These are phyloP conservation scores for Drosophila cardini DNA, from an alignment of 1,140 invertebrate genomes.

Conservation along the genomic window DNA sequence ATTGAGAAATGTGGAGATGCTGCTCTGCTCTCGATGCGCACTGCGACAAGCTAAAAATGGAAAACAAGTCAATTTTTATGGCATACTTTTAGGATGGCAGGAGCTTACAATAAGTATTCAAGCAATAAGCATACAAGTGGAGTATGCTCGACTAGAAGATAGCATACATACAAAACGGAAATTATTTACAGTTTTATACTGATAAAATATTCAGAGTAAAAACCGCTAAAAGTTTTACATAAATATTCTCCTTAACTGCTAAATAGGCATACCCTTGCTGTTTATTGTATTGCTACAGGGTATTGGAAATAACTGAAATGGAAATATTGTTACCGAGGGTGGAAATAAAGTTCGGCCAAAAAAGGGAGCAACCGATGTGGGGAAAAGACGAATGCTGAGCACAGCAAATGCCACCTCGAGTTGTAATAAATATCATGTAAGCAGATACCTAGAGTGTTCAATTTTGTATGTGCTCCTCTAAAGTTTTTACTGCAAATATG, in stretches of 20 bases:
- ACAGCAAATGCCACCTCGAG: constrained; percentile 32
- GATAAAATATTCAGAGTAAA: no score
- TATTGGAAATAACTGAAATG: constrained; percentile 33
- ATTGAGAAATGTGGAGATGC: constrained; percentile 39
- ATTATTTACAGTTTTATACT: background rate
- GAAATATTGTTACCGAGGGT: constrained; percentile 32
- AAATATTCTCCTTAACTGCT: background rate
- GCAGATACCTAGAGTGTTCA: constrained; percentile 35
- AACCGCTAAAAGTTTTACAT: no score
- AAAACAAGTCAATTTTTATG: constrained; percentile 63
- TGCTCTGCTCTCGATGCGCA: constrained; percentile 47
- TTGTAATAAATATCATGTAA: constrained; percentile 47
- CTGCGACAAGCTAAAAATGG: constrained; percentile 51
- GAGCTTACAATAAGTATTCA: constrained; percentile 15
- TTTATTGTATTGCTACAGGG: constrained; percentile 1
- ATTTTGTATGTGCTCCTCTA: constrained; percentile 33
- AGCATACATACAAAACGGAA: background rate
- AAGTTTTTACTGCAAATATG: constrained; percentile 26
- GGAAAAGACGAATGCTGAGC: constrained; percentile 27
- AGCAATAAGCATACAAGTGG: background rate
- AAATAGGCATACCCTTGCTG: background rate
- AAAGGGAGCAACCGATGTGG: constrained; percentile 12
- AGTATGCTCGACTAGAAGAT: background rate
- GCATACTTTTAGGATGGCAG: constrained; percentile 34
- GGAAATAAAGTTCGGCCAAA: constrained; percentile 19